phyloP scores from a whole-genome alignment of 2,888 invertebrate genomes.

The Syritta pipiens region DNA sequence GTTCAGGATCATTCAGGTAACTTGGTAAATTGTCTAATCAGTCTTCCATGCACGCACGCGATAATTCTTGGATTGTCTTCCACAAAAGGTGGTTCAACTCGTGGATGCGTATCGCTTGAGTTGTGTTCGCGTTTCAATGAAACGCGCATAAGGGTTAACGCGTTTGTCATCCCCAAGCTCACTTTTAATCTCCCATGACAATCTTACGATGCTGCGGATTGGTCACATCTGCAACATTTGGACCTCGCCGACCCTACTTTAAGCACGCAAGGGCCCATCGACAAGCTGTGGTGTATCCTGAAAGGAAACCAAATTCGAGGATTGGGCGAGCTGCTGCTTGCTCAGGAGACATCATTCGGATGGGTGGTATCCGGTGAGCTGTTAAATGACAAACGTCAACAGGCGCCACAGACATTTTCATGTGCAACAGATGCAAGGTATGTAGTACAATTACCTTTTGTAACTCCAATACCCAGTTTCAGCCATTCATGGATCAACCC shows the following conservation, averaged over 20 bases:
- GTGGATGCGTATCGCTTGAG: neutral
- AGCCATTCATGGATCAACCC: neutral
- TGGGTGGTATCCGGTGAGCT: conserved; percentile 3
- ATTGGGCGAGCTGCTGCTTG: neutral
- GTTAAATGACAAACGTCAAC: neutral
- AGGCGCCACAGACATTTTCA: neutral
- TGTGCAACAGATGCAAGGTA: neutral
- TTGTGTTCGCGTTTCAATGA: neutral
- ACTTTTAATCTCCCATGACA: too few relatives aligned
- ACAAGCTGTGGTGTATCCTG: neutral
- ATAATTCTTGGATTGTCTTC: neutral
- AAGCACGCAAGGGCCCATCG: neutral
- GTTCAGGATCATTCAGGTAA: too few relatives aligned
- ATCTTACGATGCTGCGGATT: neutral
- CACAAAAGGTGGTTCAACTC: too few relatives aligned
- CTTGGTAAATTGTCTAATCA: too few relatives aligned
- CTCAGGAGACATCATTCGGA: neutral
- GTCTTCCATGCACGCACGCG: too few relatives aligned
- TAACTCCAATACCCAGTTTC: neutral
- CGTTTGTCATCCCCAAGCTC: too few relatives aligned
- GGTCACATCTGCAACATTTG: neutral
- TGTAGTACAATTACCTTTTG: neutral
- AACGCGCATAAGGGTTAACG: neutral
- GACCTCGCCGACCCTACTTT: too few relatives aligned
- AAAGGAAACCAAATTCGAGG: neutral